Conservation (phyloP, 2,888 invertebrate genomes). For the Erebia aethiops region DNA sequence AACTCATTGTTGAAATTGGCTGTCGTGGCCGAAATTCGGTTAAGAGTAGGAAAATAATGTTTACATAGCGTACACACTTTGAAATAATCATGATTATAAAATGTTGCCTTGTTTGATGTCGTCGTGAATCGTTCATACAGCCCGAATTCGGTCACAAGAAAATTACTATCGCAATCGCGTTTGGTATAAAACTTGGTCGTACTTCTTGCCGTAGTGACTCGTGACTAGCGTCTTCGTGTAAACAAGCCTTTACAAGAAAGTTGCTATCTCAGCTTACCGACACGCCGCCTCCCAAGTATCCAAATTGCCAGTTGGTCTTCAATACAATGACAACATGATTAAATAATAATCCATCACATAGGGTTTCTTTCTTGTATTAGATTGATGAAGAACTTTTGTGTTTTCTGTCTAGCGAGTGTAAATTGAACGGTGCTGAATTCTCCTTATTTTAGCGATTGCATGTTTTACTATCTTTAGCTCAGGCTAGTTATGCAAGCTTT, state of each 20-base stretch:
- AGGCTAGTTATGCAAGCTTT: too few relatives aligned
- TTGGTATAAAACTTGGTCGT: too few relatives aligned
- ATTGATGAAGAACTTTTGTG: slow-evolving; percentile 2
- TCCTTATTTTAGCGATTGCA: neutral
- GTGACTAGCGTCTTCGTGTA: neutral
- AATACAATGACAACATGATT: slow-evolving; percentile 20
- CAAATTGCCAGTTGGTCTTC: slow-evolving; percentile 17
- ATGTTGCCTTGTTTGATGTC: too few relatives aligned
- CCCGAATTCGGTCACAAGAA: too few relatives aligned
- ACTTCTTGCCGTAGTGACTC: neutral
- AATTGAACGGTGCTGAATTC: neutral
- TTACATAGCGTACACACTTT: too few relatives aligned
- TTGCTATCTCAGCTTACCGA: slow-evolving; percentile 40
- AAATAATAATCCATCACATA: slow-evolving; percentile 27
- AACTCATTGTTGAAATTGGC: too few relatives aligned
- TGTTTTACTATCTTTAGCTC: too few relatives aligned
- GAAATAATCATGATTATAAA: too few relatives aligned
- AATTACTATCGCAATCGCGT: too few relatives aligned
- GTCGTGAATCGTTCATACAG: too few relatives aligned
- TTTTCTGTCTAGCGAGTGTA: neutral
- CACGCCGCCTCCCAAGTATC: slow-evolving; percentile 34
- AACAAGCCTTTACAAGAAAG: slow-evolving; percentile 42
- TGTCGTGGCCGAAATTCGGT: too few relatives aligned
- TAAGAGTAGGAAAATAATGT: too few relatives aligned
- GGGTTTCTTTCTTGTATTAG: slow-evolving; percentile 1